phyloP scores from a whole-genome alignment of 2,113 vertebrate genomes.

The Gyps fulvus region DNA sequence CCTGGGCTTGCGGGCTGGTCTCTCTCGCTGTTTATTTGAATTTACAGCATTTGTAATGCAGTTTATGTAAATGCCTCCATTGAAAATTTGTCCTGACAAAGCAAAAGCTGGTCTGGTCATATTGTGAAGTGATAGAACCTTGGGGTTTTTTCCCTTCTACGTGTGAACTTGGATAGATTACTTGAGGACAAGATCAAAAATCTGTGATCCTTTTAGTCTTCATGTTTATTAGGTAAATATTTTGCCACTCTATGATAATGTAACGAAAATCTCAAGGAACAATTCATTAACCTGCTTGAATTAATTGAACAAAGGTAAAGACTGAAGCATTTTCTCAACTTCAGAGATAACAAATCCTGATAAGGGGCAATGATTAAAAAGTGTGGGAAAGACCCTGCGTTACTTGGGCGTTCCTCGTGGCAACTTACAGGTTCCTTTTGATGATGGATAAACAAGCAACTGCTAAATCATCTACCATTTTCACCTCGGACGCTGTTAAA shows the following conservation, averaged over 20 bases:
- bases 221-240: not conserved
- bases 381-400: not conserved
- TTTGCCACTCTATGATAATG: not conserved
- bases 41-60: fast-evolving
- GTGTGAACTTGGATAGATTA: not conserved
- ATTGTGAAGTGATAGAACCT: not conserved
- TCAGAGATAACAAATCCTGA: not conserved
- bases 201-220: not conserved
- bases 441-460: slow-evolving; percentile 24
- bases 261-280: not conserved
- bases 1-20: fast-evolving
- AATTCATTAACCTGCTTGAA: not conserved
- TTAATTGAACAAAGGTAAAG: not conserved
- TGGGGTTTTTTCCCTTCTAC: not conserved
- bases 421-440: not conserved
- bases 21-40: fast-evolving
- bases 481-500: slow-evolving; percentile 32
- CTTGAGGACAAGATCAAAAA: not conserved
- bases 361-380: not conserved
- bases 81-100: not conserved
- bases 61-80: fast-evolving
- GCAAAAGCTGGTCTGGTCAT: not conserved
- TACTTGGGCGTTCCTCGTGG: not conserved
- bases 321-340: not conserved
- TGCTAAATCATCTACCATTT: not conserved